Base-by-base conservation (phyloP, 2,113 vertebrate genomes). In the Danionella cerebrum region DNA sequence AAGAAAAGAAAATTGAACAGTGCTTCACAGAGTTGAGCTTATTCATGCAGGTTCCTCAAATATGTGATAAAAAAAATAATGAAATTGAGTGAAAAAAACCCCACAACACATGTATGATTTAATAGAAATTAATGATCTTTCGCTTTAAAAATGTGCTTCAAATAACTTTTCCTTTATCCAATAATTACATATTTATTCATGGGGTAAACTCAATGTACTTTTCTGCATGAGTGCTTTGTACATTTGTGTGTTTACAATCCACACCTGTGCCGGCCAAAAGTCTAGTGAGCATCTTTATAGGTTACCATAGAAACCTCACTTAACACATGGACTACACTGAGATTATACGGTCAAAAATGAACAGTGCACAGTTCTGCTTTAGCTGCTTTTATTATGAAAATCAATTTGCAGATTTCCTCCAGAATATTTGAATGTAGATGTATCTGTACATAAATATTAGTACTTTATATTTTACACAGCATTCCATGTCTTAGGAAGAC, bases 401-500 rank as follows among this genome's bases (percentile, higher is more conserved):
- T 87, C 76, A 81, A 85, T 88, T 83, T 83, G 82, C 83, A 85
- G 81, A 79, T 84, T 81, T 77, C 16, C 54, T 70, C 53, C 12
- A 62, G 74, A 86, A 83, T 85, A 87, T 72, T 60, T 81, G 53
- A 38, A 70, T n/a, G n/a, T 70, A 63, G 59, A 60, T 68, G 45
- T 57, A 29, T 33, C 70, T 50, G 68, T 47, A 78, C 18, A 27
- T 62, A 31, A 21, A 12, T 62, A 21, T 45, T 45, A 78, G 55
- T 73, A 78, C 13, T 81, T 76, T 14, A 0, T 33, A 83, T 85
- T 84, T 75, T 77, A 84, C 84, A 87, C 84, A 85, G 83, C 86
- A 85, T 87, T 85, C 86, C 76, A 83, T 35, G 13, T 85, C 83
- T 85, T 86, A 85, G 85, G 86, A 88, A 88, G 85, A 88, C 86